Conservation (phyloP, 2,797 vertebrate genomes). For the Phalloptychus januarius region DNA sequence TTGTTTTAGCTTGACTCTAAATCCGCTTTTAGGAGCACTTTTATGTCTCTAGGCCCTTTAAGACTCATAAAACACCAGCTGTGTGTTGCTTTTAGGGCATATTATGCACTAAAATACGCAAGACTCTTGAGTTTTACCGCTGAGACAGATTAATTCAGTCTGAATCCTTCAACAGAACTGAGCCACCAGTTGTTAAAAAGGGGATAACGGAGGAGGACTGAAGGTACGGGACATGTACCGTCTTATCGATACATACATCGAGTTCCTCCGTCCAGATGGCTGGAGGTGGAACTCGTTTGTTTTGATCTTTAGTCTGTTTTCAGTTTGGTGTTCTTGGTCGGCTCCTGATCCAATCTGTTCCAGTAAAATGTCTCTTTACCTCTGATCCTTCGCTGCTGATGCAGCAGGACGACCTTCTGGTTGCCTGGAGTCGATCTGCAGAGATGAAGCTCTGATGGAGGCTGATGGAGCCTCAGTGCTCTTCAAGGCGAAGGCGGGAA, state of each 20-base stretch:
- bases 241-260: slow-evolving; percentile 6
- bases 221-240: neutral
- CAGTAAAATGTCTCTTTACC: neutral
- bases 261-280: neutral
- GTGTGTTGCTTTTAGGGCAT: neutral
- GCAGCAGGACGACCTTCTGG: neutral
- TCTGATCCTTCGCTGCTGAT: neutral
- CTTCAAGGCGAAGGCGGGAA: neutral
- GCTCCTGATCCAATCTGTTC: neutral
- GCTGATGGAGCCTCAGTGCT: neutral
- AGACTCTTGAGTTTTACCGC: too few relatives aligned
- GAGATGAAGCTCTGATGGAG: neutral
- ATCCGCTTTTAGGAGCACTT: neutral
- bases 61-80: neutral
- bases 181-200: slow-evolving; percentile 3
- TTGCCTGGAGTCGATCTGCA: neutral
- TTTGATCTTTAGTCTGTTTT: neutral
- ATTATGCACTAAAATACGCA: neutral
- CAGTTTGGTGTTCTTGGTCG: neutral
- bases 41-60: neutral
- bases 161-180: neutral
- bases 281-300: neutral
- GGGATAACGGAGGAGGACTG: slow-evolving; percentile 9
- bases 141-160: neutral
- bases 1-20: neutral